These are phyloP conservation scores for Pterophyllum scalare DNA, from an alignment of 2,113 vertebrate genomes.

Conservation along the genomic window DNA sequence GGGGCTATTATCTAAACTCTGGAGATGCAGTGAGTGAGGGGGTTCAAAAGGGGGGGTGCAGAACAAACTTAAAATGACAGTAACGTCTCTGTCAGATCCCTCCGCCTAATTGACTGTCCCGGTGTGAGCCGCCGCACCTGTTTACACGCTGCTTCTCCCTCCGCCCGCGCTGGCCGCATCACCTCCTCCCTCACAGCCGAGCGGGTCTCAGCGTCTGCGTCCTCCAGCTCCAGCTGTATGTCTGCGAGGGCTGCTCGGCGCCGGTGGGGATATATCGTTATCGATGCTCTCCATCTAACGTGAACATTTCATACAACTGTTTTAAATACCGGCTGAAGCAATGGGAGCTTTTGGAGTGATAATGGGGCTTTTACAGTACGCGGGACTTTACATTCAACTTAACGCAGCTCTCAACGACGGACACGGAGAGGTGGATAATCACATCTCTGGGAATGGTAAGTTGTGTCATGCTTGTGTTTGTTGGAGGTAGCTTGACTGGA, in stretches of 20 bases:
- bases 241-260: background rate
- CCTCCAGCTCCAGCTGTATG: constrained; percentile 31
- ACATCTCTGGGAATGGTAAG: constrained; percentile 87
- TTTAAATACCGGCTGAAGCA: constrained; percentile 67
- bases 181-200: constrained; percentile 37
- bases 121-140: constrained; percentile 73
- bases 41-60: background rate
- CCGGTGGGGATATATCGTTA: constrained; percentile 23
- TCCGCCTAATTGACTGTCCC: constrained; percentile 79
- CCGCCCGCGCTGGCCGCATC: constrained; percentile 65
- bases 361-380: constrained; percentile 86
- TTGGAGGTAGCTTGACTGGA: background rate
- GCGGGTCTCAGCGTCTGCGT: constrained; percentile 22
- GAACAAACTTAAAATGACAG: background rate
- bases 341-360: constrained; percentile 86
- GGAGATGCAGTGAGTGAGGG: background rate
- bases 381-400: constrained; percentile 91
- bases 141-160: constrained; percentile 60
- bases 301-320: constrained; percentile 63
- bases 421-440: constrained; percentile 83
- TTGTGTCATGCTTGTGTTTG: constrained; percentile 13
- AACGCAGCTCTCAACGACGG: constrained; percentile 81
- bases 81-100: constrained; percentile 74
- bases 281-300: constrained; percentile 57
- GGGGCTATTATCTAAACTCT: background rate